These are phyloP conservation scores for Cerastis rubricosa DNA, from an alignment of 2,888 invertebrate species.

Conservation along the genomic window DNA sequence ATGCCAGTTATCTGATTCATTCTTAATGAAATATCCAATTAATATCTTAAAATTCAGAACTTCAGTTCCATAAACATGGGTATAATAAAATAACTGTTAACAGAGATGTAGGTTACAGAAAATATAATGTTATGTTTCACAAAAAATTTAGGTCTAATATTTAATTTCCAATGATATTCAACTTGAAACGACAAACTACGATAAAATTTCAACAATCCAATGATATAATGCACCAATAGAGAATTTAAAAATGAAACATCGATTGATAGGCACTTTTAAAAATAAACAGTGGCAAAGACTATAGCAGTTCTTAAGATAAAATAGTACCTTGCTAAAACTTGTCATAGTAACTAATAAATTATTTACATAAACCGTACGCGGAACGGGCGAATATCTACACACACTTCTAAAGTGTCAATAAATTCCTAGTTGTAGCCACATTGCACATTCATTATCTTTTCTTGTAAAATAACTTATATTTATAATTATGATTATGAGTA, in stretches of 20 bases:
- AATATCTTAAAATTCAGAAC: constrained; percentile 73
- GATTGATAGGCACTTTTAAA: constrained; percentile 80
- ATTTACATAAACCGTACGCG: constrained; percentile 83
- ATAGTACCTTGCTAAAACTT: constrained; percentile 79
- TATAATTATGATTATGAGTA: constrained; percentile 80
- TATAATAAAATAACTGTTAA: constrained; percentile 57
- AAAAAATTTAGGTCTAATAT: constrained; percentile 44
- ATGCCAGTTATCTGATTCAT: constrained; percentile 63
- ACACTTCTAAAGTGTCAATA: constrained; percentile 83
- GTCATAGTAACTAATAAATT: constrained; percentile 75
- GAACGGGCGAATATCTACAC: constrained; percentile 83
- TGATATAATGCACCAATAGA: constrained; percentile 73
- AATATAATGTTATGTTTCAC: constrained; percentile 62
- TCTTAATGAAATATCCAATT: constrained; percentile 75
- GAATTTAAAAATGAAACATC: constrained; percentile 68
- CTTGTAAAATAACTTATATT: constrained; percentile 75
- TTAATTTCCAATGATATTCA: constrained; percentile 51
- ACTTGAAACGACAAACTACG: constrained; percentile 57
- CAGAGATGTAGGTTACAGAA: constrained; percentile 47
- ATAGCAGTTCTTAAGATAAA: constrained; percentile 76
- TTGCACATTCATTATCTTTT: constrained; percentile 80
- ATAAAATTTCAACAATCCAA: constrained; percentile 63
- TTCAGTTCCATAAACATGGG: constrained; percentile 64
- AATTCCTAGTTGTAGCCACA: constrained; percentile 80
- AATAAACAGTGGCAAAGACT: constrained; percentile 77